Base-by-base conservation (phyloP, 2,113 vertebrate genomes). In the Erpornis zantholeuca region DNA sequence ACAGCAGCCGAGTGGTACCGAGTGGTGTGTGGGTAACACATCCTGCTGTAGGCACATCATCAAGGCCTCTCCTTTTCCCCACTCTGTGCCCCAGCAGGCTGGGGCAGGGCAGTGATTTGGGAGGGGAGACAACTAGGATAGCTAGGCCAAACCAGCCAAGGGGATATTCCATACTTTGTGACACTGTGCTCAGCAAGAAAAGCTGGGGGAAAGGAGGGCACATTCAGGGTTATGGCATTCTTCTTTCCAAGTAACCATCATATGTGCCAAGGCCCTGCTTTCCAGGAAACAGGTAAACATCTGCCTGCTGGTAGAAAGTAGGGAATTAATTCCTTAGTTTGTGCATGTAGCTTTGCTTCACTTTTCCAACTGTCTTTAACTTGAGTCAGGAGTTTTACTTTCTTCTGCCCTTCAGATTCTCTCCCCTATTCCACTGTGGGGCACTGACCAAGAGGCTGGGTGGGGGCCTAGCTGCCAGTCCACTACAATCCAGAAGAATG, bases 141-240 rank as follows among this genome's bases (percentile, higher is more conserved):
- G 52, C n/a, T 75, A 31, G 78, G 14, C 31, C 80, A 66, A 71
- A 59, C 7, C 35, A 73, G 5, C 38, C 22, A n/a, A 63, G 36
- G 33, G 5, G 27, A 54, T 23, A 56, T 27, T 83, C 25, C 36
- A n/a, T 3, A 18, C 10, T 13, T 1, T 33, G 54, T 16, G 45
- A 17, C 36, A 57, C 12, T 0, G 0, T 53, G 69, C 40, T 73
- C 45, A 78, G 45, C 44, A 42, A 17, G 10, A 42, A 65, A 64
- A 81, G 3, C 44, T 22, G 24, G 16, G 18, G 45, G 47, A 14
- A 38, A 71, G 21, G 6, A 72, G 11, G 11, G 22, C 5, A 53
- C 10, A 6, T 12, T 25, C 3, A 1, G 11, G 19, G 10, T 17
- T n/a, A 56, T 3, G 8, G 29, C 3, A 2, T 29, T 47, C 82